Conservation (phyloP, 2,113 vertebrate species). For the Oreocharis arfaki region DNA sequence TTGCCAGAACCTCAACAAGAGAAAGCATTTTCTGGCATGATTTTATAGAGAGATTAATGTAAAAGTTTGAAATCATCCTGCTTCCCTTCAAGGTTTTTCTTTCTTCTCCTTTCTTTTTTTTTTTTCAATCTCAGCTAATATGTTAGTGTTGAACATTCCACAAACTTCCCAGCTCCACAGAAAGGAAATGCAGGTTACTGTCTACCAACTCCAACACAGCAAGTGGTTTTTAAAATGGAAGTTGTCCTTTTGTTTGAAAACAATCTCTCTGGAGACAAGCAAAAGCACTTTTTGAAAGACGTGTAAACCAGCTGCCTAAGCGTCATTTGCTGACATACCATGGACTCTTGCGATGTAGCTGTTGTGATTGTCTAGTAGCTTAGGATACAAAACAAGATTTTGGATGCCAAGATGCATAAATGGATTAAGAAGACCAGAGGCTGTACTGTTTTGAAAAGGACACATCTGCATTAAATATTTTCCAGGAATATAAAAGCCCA, state of each 20-base stretch:
- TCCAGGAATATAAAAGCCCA: neutral
- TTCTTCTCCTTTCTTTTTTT: too few relatives aligned
- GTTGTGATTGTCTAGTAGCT: conserved; percentile 19
- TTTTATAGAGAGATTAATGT: neutral
- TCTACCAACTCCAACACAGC: neutral
- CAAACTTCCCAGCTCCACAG: neutral
- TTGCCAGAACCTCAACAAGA: neutral
- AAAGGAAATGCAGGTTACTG: neutral
- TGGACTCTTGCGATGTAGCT: neutral
- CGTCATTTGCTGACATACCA: neutral
- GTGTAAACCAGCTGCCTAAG: neutral
- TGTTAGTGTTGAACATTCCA: neutral
- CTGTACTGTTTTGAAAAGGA: neutral
- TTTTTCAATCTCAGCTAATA: neutral
- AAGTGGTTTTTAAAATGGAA: neutral
- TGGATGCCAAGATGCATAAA: neutral
- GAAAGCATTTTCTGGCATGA: neutral
- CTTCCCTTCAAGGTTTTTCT: neutral
- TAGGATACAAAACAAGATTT: conserved; percentile 41
- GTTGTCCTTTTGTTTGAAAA: neutral
- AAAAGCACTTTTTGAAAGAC: neutral
- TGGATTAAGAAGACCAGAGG: neutral
- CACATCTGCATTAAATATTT: neutral
- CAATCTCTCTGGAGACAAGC: neutral
- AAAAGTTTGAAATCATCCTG: neutral